A percentile compares a stretch with the other conserved stretches of the same genome.
These are phyloP conservation scores for Drosophila auraria DNA, from an alignment of 1,140 invertebrate species.

Conservation along the genomic window DNA sequence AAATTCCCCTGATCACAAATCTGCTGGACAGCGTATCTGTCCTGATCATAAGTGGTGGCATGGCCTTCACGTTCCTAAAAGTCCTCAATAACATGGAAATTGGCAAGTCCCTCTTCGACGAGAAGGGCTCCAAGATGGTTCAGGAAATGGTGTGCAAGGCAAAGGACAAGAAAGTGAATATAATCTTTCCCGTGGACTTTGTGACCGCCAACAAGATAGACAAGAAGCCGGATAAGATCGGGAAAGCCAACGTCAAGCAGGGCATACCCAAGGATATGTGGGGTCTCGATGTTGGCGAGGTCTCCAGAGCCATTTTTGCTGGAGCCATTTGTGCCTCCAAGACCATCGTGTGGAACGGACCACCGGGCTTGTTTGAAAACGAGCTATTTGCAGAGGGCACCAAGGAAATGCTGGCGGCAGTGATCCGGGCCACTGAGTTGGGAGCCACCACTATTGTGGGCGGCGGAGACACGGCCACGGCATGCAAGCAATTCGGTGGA, in stretches of 20 bases:
- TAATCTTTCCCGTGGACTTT: constrained; percentile 98
- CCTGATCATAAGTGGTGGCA: constrained; percentile 99
- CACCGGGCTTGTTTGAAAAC: constrained; percentile 98
- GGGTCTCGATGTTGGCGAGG: constrained; percentile 97
- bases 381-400: constrained; percentile 96
- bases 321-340: constrained; percentile 94
- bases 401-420: constrained; percentile 95
- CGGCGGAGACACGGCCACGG: constrained; percentile 99
- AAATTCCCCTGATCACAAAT: constrained; percentile 99
- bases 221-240: constrained; percentile 93
- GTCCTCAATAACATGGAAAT: constrained; percentile 97
- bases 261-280: constrained; percentile 97
- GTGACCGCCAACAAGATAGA: constrained; percentile 97
- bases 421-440: constrained; percentile 92
- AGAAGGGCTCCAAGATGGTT: constrained; percentile 97
- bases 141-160: constrained; percentile 95
- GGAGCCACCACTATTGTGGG: constrained; percentile 96
- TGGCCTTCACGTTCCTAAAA: constrained; percentile 99
- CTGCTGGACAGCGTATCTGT: constrained; percentile 98
- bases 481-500: constrained; percentile 97
- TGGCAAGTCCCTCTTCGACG: constrained; percentile 96
- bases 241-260: constrained; percentile 88
- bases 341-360: constrained; percentile 99
- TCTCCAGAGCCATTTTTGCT: constrained; percentile 91
- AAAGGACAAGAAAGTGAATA: constrained; percentile 94